These are phyloP conservation scores for Glyphotaelius pellucidus DNA, from an alignment of 2,888 invertebrate species.

Conservation along the genomic window DNA sequence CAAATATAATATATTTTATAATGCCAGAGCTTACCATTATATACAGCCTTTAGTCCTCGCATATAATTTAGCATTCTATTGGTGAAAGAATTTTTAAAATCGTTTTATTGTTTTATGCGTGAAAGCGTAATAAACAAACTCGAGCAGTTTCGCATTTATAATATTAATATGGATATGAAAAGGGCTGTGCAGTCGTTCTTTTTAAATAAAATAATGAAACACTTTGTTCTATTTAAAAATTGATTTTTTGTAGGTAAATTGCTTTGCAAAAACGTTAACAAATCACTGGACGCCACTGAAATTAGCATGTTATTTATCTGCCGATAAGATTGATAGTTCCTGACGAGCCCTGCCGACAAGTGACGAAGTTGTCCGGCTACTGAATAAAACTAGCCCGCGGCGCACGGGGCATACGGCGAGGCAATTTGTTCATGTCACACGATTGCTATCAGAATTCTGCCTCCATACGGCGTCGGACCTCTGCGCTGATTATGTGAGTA, in stretches of 20 bases:
- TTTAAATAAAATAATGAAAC: too few relatives aligned
- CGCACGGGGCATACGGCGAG: background rate
- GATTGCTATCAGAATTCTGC: slow-evolving; percentile 54
- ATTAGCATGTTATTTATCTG: slow-evolving; percentile 7
- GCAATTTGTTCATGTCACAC: slow-evolving; percentile 64
- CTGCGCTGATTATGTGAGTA: slow-evolving; percentile 36
- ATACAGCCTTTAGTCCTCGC: too few relatives aligned
- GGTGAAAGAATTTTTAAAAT: too few relatives aligned
- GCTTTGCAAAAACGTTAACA: background rate
- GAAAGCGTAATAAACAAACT: too few relatives aligned
- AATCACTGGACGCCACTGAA: background rate
- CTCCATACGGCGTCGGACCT: slow-evolving; percentile 43
- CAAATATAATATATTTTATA: too few relatives aligned
- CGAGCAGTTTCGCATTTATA: too few relatives aligned
- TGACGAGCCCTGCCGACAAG: slow-evolving; percentile 9
- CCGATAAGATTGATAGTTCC: background rate
- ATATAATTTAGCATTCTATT: too few relatives aligned
- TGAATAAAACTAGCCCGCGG: slow-evolving; percentile 22
- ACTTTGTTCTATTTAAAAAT: background rate
- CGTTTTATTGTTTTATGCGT: too few relatives aligned
- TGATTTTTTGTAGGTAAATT: background rate
- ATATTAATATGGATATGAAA: too few relatives aligned
- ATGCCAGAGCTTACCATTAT: too few relatives aligned
- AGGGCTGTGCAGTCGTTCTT: too few relatives aligned
- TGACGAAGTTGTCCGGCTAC: slow-evolving; percentile 32